These are phyloP conservation scores for Epinephelus coioides DNA, from an alignment of 2,797 vertebrate genomes.

Conservation along the genomic window DNA sequence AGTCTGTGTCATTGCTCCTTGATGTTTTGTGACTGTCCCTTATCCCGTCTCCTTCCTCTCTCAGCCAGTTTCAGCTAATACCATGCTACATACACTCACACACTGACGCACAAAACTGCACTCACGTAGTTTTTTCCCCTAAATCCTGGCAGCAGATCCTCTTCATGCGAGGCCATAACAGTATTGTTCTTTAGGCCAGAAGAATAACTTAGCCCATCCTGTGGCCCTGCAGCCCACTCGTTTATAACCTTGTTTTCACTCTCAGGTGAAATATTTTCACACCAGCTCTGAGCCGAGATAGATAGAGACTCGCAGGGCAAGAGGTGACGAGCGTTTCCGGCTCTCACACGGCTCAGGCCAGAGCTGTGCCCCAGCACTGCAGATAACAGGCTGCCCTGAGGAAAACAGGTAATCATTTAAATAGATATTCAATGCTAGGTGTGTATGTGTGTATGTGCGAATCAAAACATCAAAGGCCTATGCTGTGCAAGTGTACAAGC, in stretches of 20 bases:
- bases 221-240: constrained; percentile 52
- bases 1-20: constrained; percentile 60
- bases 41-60: constrained; percentile 16
- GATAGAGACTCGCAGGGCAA: constrained; percentile 63
- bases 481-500: constrained; percentile 14
- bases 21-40: constrained; percentile 56
- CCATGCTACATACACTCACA: constrained; percentile 1
- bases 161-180: constrained; percentile 31
- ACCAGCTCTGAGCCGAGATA: constrained; percentile 63
- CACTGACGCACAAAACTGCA: not conserved
- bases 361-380: constrained; percentile 16
- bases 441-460: constrained; percentile 28
- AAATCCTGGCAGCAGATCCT: constrained; percentile 38
- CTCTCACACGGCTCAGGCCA: constrained; percentile 29
- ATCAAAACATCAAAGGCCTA: constrained; percentile 47
- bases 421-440: constrained; percentile 33
- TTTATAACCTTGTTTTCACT: constrained; percentile 75
- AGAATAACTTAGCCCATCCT: constrained; percentile 73
- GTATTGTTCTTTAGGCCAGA: constrained; percentile 72
- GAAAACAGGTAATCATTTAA: constrained; percentile 67
- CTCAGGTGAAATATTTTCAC: constrained; percentile 75
- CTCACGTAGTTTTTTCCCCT: constrained; percentile 11
- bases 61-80: constrained; percentile 20
- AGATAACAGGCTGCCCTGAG: constrained; percentile 64
- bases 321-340: constrained; percentile 73